Evolutionary conservation across 2,888 invertebrate species (phyloP), one percentile per base, ranked within the genome.

Genomic region (Polymixis flavicincta): DNA sequence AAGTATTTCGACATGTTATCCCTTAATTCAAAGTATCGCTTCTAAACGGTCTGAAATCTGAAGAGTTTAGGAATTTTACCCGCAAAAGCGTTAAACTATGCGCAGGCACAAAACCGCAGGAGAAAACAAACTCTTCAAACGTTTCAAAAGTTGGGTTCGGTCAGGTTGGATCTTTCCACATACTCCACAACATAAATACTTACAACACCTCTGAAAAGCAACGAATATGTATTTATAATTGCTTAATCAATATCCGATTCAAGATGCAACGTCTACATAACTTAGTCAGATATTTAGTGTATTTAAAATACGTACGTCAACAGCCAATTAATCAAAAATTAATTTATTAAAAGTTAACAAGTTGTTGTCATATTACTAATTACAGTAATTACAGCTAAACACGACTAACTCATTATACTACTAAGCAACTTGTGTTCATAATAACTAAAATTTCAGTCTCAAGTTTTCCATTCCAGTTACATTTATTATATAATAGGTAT

Each of bases 401-500:
- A 19, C 45, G 19, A 25, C 45, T 45, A 19, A 45, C 19, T 8
- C 19, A 19, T 28, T 28, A 28, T 13, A 48, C 25, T 25, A 19
- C 1, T 42, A 25, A 19, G 63, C 25, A 45, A 57, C 57, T 19
- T 11, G 17, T 60, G 14, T 65, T 60, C 28, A 48, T 60, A 66
- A 65, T 66, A 14, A 32, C 48, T 61, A 52, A 61, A 57, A 59
- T 54, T 17, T 68, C 28, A 37, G 25, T 63, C 42, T 68, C 78
- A 71, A 74, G 78, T 63, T 73, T 68, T 48, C 48, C 54, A 7
- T 73, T 73, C n/a, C 22, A 59, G 37, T 67, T 73, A 55, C n/a
- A n/a, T n/a, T n/a, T n/a, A n/a, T n/a, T n/a, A n/a, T n/a, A n/a
- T n/a, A n/a, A n/a, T n/a, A n/a, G n/a, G 17, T 72, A 52, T 42